These are phyloP conservation scores for Leptopilina clavipes DNA, from an alignment of 1,140 invertebrate species.

Conservation along the genomic window DNA sequence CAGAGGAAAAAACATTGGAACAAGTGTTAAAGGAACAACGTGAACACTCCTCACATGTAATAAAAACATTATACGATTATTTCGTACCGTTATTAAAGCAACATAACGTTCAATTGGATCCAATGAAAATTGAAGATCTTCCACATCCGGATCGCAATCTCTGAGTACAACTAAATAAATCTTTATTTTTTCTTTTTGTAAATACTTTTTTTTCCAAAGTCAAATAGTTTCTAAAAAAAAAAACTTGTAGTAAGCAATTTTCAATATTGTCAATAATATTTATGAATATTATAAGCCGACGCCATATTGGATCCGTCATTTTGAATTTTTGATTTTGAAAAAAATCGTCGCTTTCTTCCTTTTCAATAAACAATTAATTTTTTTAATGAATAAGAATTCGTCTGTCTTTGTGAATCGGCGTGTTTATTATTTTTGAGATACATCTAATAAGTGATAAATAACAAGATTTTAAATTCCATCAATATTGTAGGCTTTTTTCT, in stretches of 20 bases:
- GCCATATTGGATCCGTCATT: no score
- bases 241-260: no score
- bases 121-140: constrained; percentile 48
- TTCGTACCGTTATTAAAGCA: constrained; percentile 53
- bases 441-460: constrained; percentile 20
- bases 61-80: constrained; percentile 53
- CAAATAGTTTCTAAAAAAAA: no score
- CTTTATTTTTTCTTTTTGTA: no score
- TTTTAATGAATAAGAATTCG: no score
- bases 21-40: constrained; percentile 52
- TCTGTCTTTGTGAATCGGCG: not conserved
- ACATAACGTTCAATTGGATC: constrained; percentile 41
- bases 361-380: no score
- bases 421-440: constrained; percentile 22
- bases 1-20: constrained; percentile 43
- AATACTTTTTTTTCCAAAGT: no score
- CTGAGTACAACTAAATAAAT: no score
- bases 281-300: no score
- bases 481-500: not conserved
- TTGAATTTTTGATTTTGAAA: no score
- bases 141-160: not conserved
- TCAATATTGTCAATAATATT: no score
- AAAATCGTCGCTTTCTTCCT: no score
- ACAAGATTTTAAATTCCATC: not conserved
- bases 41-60: constrained; percentile 44